Evolutionary conservation across 2,113 vertebrate genomes (phyloP).

Genomic region (Drymodes brunneopygia): DNA sequence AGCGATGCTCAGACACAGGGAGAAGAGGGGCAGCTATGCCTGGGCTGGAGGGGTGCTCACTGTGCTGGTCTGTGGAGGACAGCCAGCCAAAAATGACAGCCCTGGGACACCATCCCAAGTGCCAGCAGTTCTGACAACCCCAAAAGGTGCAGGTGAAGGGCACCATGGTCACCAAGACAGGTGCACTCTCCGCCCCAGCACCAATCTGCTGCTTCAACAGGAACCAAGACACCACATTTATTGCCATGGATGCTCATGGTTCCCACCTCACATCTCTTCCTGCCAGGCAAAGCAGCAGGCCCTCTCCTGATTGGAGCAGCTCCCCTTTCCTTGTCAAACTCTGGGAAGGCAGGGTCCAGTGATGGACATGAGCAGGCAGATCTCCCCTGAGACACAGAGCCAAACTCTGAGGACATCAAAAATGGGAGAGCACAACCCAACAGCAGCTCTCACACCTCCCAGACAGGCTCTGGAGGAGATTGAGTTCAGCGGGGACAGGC

Average conservation of each 20-base stretch:
- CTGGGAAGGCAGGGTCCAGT: not conserved
- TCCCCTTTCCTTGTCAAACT: not conserved
- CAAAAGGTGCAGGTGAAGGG: not conserved
- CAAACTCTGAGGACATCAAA: not conserved
- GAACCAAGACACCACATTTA: not conserved
- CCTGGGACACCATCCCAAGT: no score
- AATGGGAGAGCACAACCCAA: not conserved
- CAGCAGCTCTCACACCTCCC: not conserved
- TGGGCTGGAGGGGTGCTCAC: not conserved
- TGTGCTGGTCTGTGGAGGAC: rapidly evolving
- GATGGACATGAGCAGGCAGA: not conserved
- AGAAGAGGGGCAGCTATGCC: not conserved
- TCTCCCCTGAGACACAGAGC: not conserved
- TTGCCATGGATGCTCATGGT: rapidly evolving
- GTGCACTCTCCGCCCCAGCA: not conserved
- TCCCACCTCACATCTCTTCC: not conserved
- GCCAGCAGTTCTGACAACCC: not conserved
- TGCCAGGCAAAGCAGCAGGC: not conserved
- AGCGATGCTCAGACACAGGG: rapidly evolving
- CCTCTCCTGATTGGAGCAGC: not conserved
- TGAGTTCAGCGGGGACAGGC: not conserved
- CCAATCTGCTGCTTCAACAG: rapidly evolving
- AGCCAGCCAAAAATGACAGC: not conserved
- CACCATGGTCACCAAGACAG: not conserved
- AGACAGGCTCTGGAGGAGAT: not conserved